Evolutionary conservation across 2,888 invertebrate genomes (phyloP), one percentile per base, ranked within the genome.

Genomic region (Drosophila colorata): DNA sequence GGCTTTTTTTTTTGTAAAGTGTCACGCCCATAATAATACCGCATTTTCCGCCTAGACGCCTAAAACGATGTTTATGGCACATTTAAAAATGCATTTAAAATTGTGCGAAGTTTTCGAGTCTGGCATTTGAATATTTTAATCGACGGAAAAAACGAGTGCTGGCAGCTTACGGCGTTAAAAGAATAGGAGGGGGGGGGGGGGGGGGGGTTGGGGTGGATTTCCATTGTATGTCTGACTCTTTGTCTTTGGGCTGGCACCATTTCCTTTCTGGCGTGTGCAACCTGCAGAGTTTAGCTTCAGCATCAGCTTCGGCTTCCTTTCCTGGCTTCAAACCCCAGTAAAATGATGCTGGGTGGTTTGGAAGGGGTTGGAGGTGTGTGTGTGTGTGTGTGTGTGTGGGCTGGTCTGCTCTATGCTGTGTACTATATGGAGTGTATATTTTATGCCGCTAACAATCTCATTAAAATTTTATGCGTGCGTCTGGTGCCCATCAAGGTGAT

Each of bases 381-480:
- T 37, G 14, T 14, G 38, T 38, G 38, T 16, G 18, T 2, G 33
- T 16, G 38, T 9, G 11, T 8, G 43, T n/a, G 23, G 37, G 35
- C 16, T 18, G 23, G 47, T 25, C 40, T 40, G 20, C 69, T 59
- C 60, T 64, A 56, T 61, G 52, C 68, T 56, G 33, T 51, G 40
- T 41, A 51, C 41, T 61, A 35, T 68, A 56, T 73, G 78, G 74
- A 66, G 66, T 66, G 70, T 88, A 86, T 77, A 85, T 81, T 87
- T 85, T 84, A 79, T 83, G 81, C 79, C 88, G 81, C 80, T 85
- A 85, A 85, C 85, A 85, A 85, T 85, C 88, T 85, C 88, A 85
- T 85, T 85, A 85, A 85, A 85, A 88, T 88, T 88, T 87, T 87
- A 88, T 88, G 85, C 85, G 85, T 85, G 70, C 77, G 88, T 81